Evolutionary conservation across 2,888 invertebrate species (phyloP).

Genomic region (Lycocerus yunnanus): DNA sequence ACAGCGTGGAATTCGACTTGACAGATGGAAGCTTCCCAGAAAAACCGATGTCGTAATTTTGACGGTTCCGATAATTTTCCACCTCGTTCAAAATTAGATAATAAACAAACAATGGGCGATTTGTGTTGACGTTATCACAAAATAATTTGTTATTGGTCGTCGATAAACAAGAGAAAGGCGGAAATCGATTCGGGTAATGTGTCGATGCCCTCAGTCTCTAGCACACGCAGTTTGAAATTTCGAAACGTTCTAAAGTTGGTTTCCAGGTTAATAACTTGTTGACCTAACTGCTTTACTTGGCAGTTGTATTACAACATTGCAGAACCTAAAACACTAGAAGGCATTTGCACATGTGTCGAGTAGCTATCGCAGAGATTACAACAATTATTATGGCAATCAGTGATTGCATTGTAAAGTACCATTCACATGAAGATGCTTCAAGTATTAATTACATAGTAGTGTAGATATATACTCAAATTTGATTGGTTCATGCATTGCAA

Average conservation of each 20-base stretch:
- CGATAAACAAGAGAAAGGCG: neutral
- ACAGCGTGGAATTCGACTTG: neutral
- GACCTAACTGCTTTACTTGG: neutral
- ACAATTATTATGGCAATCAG: too few species aligned
- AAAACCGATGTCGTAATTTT: neutral
- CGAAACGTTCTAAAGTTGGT: neutral
- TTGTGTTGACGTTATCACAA: neutral
- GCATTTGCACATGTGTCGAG: neutral
- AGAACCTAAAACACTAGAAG: neutral
- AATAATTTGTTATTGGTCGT: neutral
- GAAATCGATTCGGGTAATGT: neutral
- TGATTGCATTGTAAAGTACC: too few species aligned
- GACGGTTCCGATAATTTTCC: neutral
- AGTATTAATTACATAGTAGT: too few species aligned
- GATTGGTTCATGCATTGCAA: too few species aligned
- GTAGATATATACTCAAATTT: too few species aligned
- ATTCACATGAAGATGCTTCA: too few species aligned
- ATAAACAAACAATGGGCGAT: neutral
- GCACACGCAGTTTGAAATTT: neutral
- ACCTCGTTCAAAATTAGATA: neutral
- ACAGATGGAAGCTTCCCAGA: neutral
- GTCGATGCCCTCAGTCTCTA: neutral
- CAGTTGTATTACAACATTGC: neutral
- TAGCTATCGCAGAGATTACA: too few species aligned
- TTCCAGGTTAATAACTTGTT: neutral